Evolutionary conservation across 2,888 invertebrate genomes (phyloP).

Genomic region (Incurvaria masculella): DNA sequence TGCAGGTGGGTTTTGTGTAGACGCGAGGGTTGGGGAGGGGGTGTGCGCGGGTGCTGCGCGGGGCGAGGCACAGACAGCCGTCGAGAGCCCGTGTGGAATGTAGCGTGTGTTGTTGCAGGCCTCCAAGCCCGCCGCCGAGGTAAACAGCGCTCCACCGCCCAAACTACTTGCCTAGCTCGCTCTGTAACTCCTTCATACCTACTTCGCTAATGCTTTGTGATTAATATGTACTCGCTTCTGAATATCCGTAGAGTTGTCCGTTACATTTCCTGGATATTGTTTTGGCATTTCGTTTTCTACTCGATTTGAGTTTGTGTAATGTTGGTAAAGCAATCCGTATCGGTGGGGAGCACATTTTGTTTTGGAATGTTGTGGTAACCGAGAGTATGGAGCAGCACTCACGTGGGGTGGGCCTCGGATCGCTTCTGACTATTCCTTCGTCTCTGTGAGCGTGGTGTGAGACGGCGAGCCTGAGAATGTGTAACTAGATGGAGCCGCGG

Average conservation of each 20-base stretch:
- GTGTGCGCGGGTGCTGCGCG: slow-evolving; percentile 19
- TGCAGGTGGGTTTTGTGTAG: slow-evolving; percentile 72
- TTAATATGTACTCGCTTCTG: slow-evolving; percentile 25
- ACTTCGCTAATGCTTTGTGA: slow-evolving; percentile 51
- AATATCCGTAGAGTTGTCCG: slow-evolving; percentile 17
- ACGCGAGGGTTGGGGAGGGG: slow-evolving; percentile 1
- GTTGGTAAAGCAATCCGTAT: slow-evolving; percentile 13
- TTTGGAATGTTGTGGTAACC: background rate
- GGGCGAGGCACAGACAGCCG: slow-evolving; percentile 1
- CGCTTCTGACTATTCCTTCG: background rate
- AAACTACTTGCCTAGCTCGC: background rate
- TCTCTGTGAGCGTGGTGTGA: background rate
- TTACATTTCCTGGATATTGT: slow-evolving; percentile 15
- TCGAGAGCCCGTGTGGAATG: slow-evolving; percentile 27
- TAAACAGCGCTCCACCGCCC: slow-evolving; percentile 41
- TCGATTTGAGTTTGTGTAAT: slow-evolving; percentile 11
- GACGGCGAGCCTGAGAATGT: background rate
- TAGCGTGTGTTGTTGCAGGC: slow-evolving; percentile 63
- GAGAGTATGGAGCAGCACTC: background rate
- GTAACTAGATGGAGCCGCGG: background rate
- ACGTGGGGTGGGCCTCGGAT: background rate
- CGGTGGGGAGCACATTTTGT: slow-evolving; percentile 12
- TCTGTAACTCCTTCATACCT: slow-evolving; percentile 21
- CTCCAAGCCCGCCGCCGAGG: slow-evolving; percentile 68
- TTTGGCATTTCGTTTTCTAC: background rate